These are phyloP conservation scores for Theocolax elegans DNA, from an alignment of 1,140 invertebrate genomes.

Conservation along the genomic window DNA sequence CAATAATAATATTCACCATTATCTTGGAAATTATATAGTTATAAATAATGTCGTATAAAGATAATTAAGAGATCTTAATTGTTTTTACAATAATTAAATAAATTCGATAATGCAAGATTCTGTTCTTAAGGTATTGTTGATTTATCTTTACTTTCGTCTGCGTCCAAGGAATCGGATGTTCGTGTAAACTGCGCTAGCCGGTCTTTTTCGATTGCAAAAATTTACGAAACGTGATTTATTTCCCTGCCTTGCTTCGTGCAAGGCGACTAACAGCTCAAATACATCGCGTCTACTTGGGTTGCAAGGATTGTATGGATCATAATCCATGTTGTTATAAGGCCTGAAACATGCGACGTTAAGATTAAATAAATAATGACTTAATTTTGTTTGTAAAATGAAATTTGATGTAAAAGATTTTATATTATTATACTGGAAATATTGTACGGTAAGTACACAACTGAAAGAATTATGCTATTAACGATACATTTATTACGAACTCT, in stretches of 20 bases:
- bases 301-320: constrained; percentile 69
- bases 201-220: constrained; percentile 73
- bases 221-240: constrained; percentile 68
- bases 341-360: constrained; percentile 42
- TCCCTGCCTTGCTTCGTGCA: constrained; percentile 71
- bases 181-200: constrained; percentile 70
- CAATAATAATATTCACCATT: too few species aligned
- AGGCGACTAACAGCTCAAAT: constrained; percentile 69
- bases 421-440: too few species aligned
- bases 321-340: constrained; percentile 63
- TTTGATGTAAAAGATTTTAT: not conserved
- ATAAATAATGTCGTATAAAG: too few species aligned
- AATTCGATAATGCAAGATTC: not conserved
- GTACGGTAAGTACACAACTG: too few species aligned
- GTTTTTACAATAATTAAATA: too few species aligned
- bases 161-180: constrained; percentile 73
- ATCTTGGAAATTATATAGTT: too few species aligned
- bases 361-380: constrained; percentile 17
- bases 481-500: too few species aligned
- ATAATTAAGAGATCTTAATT: too few species aligned
- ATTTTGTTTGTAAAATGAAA: not conserved
- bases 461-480: too few species aligned
- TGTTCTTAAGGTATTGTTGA: not conserved
- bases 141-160: constrained; percentile 32
- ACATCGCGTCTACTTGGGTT: constrained; percentile 72